Base-by-base conservation (phyloP, 1,140 invertebrate species). In the Dufourea novaeangliae region DNA sequence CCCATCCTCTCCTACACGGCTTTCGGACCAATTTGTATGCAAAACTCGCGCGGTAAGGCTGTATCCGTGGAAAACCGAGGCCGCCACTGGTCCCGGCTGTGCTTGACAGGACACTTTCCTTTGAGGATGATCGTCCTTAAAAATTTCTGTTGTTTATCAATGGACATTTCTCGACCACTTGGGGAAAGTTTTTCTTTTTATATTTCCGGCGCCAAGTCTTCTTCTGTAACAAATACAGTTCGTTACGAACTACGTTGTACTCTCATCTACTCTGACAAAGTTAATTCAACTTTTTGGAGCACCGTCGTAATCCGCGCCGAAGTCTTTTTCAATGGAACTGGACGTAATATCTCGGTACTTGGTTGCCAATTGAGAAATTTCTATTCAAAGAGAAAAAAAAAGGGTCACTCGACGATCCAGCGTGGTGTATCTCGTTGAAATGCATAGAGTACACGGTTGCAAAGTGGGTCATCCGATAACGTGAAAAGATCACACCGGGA, bases 1-100 rank as follows among this genome's bases (percentile, higher is more conserved):
- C 61, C 67, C 57, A 11, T 59, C 46, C 74, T 63, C n/a, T n/a
- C n/a, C n/a, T n/a, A n/a, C n/a, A n/a, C 39, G 44, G 68, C 61
- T 66, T 25, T 37, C 71, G 34, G 54, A 50, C 52, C 76, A 83
- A 84, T 84, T 84, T 84, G 81, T 84, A 84, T 84, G 82, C 82
- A 84, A 84, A 84, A 84, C 80, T 84, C 73, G 77, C 59, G 69
- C 70, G 64, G n/a, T 68, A 67, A 79, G 56, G 46, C 57, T 70
- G 71, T 67, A 75, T 61, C 66, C 67, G 25, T 82, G 76, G 77
- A 52, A 82, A 66, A 50, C 32, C 46, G 39, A 25, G 44, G 34
- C 25, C n/a, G 37, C 39, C 4, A 12, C 14, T 17, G 12, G 32
- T 20, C 41, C 6, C 5, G 20, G 12, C 39, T 14, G 44, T 37